Conservation (phyloP, 1,140 invertebrate species). For the Homarus americanus region DNA sequence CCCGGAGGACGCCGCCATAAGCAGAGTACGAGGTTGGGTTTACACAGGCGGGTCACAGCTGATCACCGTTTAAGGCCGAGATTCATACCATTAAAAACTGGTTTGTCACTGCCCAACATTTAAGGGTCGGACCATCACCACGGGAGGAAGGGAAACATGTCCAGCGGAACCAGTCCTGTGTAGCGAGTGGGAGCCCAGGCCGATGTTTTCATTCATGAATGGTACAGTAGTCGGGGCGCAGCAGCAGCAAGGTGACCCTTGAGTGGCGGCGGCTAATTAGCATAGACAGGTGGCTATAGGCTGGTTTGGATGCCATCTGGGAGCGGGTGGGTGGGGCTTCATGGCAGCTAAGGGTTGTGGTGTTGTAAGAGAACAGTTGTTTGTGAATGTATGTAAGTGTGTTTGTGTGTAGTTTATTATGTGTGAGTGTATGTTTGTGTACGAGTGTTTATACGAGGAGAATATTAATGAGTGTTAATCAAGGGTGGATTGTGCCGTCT, state of each 20-base stretch:
- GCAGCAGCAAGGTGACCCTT: not conserved
- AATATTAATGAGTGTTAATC: no score
- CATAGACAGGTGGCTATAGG: no score
- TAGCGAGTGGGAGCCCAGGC: not conserved
- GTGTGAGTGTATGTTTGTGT: no score
- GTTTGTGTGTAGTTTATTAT: no score
- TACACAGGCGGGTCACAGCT: not conserved
- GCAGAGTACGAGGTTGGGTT: no score
- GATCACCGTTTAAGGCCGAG: not conserved
- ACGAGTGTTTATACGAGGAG: no score
- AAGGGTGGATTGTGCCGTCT: no score
- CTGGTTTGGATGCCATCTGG: no score
- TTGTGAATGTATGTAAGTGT: no score
- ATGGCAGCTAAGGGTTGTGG: no score
- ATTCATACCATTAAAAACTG: not conserved
- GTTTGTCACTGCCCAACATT: conserved; percentile 1
- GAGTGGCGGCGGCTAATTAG: not conserved
- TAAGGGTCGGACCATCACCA: not conserved
- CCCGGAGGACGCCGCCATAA: not conserved
- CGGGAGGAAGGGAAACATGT: not conserved
- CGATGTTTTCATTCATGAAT: not conserved
- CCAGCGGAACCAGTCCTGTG: not conserved
- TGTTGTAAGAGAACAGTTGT: no score
- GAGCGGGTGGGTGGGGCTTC: no score
- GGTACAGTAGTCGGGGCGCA: not conserved